Evolutionary conservation across 1,140 invertebrate species (phyloP), one percentile per base, ranked within the genome.

Genomic region (Brachionus manjavacas): DNA sequence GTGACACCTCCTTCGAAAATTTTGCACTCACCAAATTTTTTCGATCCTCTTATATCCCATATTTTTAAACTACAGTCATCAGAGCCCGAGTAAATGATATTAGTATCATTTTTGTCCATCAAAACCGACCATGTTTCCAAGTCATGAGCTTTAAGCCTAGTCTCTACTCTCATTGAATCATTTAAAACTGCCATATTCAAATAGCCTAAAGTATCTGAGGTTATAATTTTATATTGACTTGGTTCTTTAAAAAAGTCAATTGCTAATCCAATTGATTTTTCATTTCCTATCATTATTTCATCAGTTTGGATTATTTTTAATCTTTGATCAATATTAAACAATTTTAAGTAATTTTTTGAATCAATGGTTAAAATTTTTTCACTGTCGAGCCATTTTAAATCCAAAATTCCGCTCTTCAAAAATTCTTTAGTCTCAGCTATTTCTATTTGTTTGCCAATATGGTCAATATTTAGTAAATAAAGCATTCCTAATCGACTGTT

Each of bases 81-180:
- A 83, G 81, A 64, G 20, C 81, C 81, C 11, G 81, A 70, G 28
- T 83, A 83, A 83, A 83, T 39, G 4, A 46, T 28, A 70, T 83
- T 70, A 2, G 4, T 20, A 35, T 83, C 68, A 70, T 39, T 68
- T 72, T 43, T 60, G 28, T 83, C 81, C 2, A 46, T 68, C 23
- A 46, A 16, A 25, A 39, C n/a, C 28, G 64, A 55, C 81, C 81
- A 83, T 31, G 35, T 43, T 49, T 83, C 64, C 31, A 41, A 83
- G 9, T 83, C 64, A 39, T 83, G 81, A 43, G 43, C 81, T 46
- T 81, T 81, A 35, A 81, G 41, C 4, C 16, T 43, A 16, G 25
- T 31, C 12, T 64, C 16, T 20, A 81, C 6, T 14, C 60, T 64
- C n/a, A 81, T 64, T 12, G 39, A 31, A 28, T 43, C 39, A 81